These are phyloP conservation scores for Scolopax bukidnonensis DNA, from an alignment of 2,797 vertebrate species.

Conservation along the genomic window DNA sequence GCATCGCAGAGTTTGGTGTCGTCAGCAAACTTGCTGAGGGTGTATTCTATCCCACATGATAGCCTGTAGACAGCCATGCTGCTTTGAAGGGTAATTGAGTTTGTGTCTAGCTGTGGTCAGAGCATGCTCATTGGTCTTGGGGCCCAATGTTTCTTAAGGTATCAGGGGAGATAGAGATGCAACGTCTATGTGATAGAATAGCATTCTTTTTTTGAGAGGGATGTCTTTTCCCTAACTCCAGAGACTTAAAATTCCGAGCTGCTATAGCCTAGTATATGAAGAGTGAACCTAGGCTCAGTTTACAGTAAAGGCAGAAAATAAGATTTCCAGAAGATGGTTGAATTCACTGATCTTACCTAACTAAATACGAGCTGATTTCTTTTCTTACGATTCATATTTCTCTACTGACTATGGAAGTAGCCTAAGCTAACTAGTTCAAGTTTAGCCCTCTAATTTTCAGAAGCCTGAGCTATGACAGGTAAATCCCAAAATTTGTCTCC, in stretches of 20 bases:
- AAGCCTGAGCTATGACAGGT: background rate
- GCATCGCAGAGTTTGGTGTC: too few relatives aligned
- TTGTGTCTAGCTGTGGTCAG: background rate
- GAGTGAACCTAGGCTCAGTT: background rate
- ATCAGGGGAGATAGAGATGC: background rate
- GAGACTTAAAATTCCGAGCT: background rate
- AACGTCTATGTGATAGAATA: background rate
- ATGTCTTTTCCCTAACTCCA: background rate
- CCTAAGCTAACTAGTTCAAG: background rate
- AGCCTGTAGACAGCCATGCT: background rate
- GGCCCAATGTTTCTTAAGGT: background rate
- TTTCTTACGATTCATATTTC: background rate
- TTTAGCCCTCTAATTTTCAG: background rate
- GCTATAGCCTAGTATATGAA: background rate
- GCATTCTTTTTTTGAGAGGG: background rate
- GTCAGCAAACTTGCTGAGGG: too few relatives aligned
- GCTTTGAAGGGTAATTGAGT: background rate
- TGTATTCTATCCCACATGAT: too few relatives aligned
- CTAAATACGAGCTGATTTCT: background rate
- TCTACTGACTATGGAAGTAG: background rate
- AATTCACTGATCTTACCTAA: background rate
- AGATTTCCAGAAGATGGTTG: background rate
- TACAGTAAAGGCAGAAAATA: background rate
- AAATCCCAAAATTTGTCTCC: background rate
- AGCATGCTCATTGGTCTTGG: background rate